Conservation (phyloP, 2,797 vertebrate species). For the Acrossocheilus wenchowensis region DNA sequence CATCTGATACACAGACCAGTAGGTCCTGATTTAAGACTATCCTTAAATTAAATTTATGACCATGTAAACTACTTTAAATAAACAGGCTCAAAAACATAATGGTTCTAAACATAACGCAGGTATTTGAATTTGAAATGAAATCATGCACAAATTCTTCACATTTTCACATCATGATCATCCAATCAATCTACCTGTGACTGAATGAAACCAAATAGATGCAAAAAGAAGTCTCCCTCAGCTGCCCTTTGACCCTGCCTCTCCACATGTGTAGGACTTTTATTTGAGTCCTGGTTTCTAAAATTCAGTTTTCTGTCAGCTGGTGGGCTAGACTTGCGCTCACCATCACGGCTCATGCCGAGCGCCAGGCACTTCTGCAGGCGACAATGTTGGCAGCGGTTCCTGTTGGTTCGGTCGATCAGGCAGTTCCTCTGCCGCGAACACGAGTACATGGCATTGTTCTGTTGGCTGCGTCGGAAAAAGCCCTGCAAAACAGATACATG, state of each 20-base stretch:
- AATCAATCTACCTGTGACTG: neutral
- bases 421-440: conserved; percentile 93
- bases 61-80: neutral
- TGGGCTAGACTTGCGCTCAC: conserved; percentile 70
- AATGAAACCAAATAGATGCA: neutral
- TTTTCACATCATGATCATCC: neutral
- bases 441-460: conserved; percentile 93
- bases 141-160: neutral
- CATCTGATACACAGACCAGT: neutral
- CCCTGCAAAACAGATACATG: conserved; percentile 72
- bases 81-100: neutral
- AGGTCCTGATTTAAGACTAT: too few relatives aligned
- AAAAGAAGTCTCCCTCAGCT: neutral
- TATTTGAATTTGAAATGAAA: neutral
- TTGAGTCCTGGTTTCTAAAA: neutral
- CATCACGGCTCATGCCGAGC: conserved; percentile 91
- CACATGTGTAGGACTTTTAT: neutral
- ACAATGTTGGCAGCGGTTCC: conserved; percentile 94
- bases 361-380: conserved; percentile 92
- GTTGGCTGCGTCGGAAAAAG: conserved; percentile 92
- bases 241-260: neutral
- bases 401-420: conserved; percentile 90
- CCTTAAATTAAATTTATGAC: neutral
- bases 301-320: neutral
- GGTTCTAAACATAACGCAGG: neutral